A percentile compares a stretch with the other conserved stretches of the same genome.
Evolutionary conservation across 2,797 vertebrate genomes (phyloP).

Genomic region (Semotilus atromaculatus): DNA sequence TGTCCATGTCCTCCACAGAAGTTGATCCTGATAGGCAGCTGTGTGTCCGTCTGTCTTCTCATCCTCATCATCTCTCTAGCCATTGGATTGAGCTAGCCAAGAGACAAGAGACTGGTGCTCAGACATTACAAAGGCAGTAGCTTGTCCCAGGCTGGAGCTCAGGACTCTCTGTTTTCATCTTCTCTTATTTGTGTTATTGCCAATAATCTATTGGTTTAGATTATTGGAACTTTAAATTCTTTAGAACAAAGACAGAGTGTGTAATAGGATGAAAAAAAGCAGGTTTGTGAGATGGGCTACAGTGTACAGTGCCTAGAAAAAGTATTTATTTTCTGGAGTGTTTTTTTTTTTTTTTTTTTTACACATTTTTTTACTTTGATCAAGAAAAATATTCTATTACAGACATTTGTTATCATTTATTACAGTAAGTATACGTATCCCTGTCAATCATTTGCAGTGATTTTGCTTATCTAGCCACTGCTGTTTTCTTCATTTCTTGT

Average conservation of each 20-base stretch:
- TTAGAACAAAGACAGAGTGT: background rate
- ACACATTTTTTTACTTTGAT: no score
- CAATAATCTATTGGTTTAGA: no score
- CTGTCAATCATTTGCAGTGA: background rate
- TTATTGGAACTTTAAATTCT: no score
- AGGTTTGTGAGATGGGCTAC: background rate
- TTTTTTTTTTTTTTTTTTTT: no score
- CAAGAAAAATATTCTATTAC: background rate
- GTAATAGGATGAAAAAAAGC: background rate
- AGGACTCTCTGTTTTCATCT: slow-evolving; percentile 18
- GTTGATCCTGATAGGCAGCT: slow-evolving; percentile 76
- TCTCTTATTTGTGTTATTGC: background rate
- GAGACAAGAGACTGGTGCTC: background rate
- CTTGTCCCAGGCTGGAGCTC: background rate
- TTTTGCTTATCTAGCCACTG: no score
- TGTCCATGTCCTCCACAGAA: slow-evolving; percentile 70
- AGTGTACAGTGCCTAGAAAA: background rate
- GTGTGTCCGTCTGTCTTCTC: slow-evolving; percentile 71
- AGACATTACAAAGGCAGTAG: background rate
- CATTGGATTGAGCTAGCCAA: slow-evolving; percentile 73
- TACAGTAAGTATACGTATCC: background rate
- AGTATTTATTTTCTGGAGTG: background rate
- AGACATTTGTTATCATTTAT: background rate
- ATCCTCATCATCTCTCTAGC: slow-evolving; percentile 76
- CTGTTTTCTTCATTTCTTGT: no score